Percentiles rank a stretch among this genome's conserved stretches.
Conservation (phyloP, 2,113 vertebrate genomes). For the Neogale vison region DNA sequence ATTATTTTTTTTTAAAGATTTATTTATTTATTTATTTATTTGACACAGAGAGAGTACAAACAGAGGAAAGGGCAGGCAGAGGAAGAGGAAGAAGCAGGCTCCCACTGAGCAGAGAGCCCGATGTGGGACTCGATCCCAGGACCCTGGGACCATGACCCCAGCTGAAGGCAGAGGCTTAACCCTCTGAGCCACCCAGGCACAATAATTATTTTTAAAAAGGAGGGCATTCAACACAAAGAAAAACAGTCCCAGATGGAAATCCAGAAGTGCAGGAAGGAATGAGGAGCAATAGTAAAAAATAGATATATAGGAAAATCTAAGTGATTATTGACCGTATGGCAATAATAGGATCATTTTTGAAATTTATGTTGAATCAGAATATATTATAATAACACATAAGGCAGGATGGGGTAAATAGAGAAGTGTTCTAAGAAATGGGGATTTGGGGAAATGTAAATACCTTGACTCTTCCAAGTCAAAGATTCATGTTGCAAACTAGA, state of each 20-base stretch:
- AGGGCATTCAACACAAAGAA: background rate
- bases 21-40: too few species aligned
- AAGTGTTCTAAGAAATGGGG: background rate
- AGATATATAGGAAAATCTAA: background rate
- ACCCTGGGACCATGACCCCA: too few species aligned
- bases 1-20: too few species aligned
- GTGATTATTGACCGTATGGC: background rate
- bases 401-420: background rate
- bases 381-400: background rate
- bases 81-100: too few species aligned
- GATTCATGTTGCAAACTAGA: background rate
- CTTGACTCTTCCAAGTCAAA: background rate
- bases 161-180: too few species aligned
- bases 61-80: too few species aligned
- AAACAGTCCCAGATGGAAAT: background rate
- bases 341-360: background rate
- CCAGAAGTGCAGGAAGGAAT: background rate
- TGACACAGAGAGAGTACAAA: too few species aligned
- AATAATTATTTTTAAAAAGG: background rate
- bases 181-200: too few species aligned
- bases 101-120: too few species aligned
- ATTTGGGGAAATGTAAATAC: background rate
- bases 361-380: background rate
- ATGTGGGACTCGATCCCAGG: too few species aligned
- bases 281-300: background rate